These are phyloP conservation scores for Hippocampus barbouri DNA, from an alignment of 2,113 vertebrate species.

Conservation along the genomic window DNA sequence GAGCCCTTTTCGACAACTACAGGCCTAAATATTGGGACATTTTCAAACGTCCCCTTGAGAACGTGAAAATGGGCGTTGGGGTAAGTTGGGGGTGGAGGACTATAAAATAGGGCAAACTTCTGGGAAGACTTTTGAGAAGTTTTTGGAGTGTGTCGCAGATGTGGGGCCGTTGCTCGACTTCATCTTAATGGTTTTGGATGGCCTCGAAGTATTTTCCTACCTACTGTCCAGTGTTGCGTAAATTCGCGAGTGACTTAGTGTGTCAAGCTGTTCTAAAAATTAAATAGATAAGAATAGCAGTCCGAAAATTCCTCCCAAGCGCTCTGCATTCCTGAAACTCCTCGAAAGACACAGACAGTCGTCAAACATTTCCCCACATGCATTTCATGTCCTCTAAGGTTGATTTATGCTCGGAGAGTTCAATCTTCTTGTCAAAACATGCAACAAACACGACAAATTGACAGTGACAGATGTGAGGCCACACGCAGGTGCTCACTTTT, in stretches of 20 bases:
- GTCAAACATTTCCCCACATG: slow-evolving; percentile 13
- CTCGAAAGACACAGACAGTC: background rate
- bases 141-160: background rate
- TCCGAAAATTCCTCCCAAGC: background rate
- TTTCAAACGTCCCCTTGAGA: background rate
- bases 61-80: background rate
- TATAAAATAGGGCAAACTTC: background rate
- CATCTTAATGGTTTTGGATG: background rate
- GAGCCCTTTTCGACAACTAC: background rate
- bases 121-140: background rate
- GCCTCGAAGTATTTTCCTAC: background rate
- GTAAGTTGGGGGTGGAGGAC: background rate
- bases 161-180: background rate
- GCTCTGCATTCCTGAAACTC: background rate
- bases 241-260: background rate
- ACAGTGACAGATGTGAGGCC: background rate
- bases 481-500: background rate
- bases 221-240: background rate
- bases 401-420: slow-evolving; percentile 4
- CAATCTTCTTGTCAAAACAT: background rate
- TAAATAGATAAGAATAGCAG: background rate
- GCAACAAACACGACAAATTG: background rate
- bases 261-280: background rate
- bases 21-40: background rate
- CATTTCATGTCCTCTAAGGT: background rate